A percentile compares a stretch with the other conserved stretches of the same genome.
phyloP scores from a whole-genome alignment of 2,888 invertebrate species.

The Yponomeuta malinellus region DNA sequence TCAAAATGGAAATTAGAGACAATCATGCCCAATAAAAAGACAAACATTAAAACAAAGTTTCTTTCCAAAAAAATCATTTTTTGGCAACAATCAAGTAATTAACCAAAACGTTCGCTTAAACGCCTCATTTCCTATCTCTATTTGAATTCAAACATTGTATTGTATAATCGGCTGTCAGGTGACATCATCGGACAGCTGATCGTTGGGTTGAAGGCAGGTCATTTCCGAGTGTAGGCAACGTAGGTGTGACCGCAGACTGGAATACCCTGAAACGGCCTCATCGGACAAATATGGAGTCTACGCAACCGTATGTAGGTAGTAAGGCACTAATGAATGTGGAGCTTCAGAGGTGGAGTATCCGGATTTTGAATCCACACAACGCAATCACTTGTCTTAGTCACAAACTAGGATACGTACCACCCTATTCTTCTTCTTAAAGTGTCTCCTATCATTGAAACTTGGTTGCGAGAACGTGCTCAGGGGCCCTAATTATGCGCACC shows the following conservation, averaged over 20 bases:
- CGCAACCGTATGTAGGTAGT: constrained; percentile 1
- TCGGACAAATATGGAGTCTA: constrained; percentile 17
- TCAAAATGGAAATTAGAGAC: background rate
- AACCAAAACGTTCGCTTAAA: background rate
- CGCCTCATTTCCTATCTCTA: constrained; percentile 10
- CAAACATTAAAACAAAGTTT: background rate
- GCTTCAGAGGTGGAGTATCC: too few species aligned
- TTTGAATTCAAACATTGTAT: constrained; percentile 27
- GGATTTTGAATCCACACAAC: too few species aligned
- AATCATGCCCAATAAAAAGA: constrained; percentile 1
- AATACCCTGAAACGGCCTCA: constrained; percentile 41
- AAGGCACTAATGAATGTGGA: background rate
- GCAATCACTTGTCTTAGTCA: too few species aligned
- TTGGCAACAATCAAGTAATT: background rate
- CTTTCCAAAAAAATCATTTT: background rate
- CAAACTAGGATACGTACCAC: too few species aligned
- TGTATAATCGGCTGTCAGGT: constrained; percentile 2
- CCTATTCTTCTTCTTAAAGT: too few species aligned
- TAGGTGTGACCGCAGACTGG: constrained; percentile 31
- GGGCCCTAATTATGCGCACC: too few species aligned
- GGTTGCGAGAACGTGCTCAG: too few species aligned
- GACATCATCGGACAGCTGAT: constrained; percentile 16
- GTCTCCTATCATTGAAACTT: too few species aligned
- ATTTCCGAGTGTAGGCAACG: constrained; percentile 32
- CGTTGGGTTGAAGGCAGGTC: constrained; percentile 62